A percentile compares a stretch with the other conserved stretches of the same genome.
phyloP scores from a whole-genome alignment of 2,888 invertebrate species.

The Habrosyne pyritoides region DNA sequence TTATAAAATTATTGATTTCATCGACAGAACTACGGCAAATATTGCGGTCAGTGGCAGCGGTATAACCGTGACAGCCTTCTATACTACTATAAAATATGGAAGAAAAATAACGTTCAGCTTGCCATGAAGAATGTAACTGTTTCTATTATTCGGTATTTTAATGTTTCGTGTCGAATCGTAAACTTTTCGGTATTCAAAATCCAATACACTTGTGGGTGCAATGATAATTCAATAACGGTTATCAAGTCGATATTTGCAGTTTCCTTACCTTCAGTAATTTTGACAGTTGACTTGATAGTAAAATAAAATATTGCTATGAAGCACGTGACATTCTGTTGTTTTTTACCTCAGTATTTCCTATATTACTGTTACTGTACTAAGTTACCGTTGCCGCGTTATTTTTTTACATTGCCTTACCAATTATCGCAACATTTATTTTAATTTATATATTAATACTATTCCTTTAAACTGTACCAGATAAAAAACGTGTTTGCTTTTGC shows the following conservation, averaged over 20 bases:
- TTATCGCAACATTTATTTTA: too few relatives aligned
- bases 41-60: neutral
- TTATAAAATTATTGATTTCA: neutral
- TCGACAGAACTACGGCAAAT: neutral
- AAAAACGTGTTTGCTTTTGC: too few relatives aligned
- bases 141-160: neutral
- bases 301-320: slow-evolving; percentile 21
- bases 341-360: slow-evolving; percentile 4
- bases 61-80: neutral
- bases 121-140: neutral
- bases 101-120: neutral
- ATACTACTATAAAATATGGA: neutral
- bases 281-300: slow-evolving; percentile 28
- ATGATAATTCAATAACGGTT: slow-evolving; percentile 35
- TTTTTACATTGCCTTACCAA: too few relatives aligned
- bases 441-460: too few relatives aligned
- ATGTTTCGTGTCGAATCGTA: neutral
- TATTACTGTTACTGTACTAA: too few relatives aligned
- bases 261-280: slow-evolving; percentile 36
- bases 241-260: slow-evolving; percentile 37
- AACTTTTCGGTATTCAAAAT: slow-evolving; percentile 3
- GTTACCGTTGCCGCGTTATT: too few relatives aligned
- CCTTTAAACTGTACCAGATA: too few relatives aligned
- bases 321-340: slow-evolving; percentile 15
- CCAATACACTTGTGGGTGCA: slow-evolving; percentile 12